These are phyloP conservation scores for Osmerus mordax DNA, from an alignment of 2,113 vertebrate genomes.

Conservation along the genomic window DNA sequence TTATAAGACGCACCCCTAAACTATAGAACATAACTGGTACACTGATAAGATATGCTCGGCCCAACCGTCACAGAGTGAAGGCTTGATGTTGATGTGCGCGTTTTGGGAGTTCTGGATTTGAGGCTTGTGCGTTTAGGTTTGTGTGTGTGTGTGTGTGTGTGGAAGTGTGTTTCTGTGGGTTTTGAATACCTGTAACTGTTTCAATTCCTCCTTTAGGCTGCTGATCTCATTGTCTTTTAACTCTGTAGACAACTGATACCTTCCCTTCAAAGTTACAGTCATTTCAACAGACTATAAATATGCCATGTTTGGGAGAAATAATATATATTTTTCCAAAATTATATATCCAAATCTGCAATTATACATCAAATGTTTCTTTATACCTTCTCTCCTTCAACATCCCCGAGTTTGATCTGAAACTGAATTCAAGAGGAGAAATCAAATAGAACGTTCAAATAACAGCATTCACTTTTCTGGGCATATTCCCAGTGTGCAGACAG, in stretches of 20 bases:
- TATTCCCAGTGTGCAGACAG: not conserved
- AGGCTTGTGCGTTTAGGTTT: not conserved
- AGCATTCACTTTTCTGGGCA: not conserved
- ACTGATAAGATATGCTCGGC: not conserved
- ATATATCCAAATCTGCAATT: too few relatives aligned
- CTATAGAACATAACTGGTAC: not conserved
- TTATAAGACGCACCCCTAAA: conserved; percentile 3
- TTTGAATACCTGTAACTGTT: conserved; percentile 82
- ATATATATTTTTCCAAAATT: too few relatives aligned
- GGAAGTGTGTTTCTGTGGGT: conserved; percentile 1
- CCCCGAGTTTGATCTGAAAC: conserved; percentile 83
- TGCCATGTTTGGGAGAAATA: not conserved
- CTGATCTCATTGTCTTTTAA: conserved; percentile 90
- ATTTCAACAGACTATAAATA: not conserved
- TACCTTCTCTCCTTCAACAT: conserved; percentile 89
- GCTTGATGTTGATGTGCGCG: too few relatives aligned
- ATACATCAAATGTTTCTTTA: conserved; percentile 11
- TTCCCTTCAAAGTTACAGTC: conserved; percentile 77
- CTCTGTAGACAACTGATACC: conserved; percentile 79
- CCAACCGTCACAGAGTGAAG: too few relatives aligned
- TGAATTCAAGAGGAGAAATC: conserved; percentile 40
- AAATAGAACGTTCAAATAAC: not conserved
- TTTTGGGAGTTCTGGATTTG: not conserved
- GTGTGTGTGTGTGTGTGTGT: not conserved
- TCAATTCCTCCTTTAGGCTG: conserved; percentile 88